Evolutionary conservation across 1,140 invertebrate species (phyloP).

Genomic region (Leguminivora glycinivorella): DNA sequence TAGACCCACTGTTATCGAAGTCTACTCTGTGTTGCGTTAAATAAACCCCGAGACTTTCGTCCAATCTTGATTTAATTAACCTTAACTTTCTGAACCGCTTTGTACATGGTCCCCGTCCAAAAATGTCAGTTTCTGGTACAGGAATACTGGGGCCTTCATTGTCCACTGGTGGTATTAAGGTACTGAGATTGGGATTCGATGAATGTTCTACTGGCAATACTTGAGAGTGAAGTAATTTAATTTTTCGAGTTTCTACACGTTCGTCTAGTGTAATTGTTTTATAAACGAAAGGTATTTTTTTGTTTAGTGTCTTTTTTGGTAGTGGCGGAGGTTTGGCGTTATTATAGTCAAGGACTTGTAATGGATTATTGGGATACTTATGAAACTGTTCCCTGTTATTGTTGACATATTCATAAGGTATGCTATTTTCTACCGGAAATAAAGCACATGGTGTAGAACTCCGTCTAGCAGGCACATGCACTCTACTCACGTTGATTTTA

Average conservation of each 20-base stretch:
- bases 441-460: conserved; percentile 73
- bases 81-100: conserved; percentile 80
- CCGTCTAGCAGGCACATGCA: conserved; percentile 65
- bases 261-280: conserved; percentile 77
- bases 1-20: conserved; percentile 72
- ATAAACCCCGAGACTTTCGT: conserved; percentile 85
- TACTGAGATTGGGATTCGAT: conserved; percentile 55
- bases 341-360: conserved; percentile 57
- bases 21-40: conserved; percentile 82
- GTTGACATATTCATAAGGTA: conserved; percentile 55
- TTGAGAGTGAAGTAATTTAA: conserved; percentile 73
- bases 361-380: conserved; percentile 49
- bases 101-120: conserved; percentile 72
- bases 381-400: conserved; percentile 46
- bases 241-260: conserved; percentile 76
- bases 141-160: conserved; percentile 39
- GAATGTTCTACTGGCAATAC: conserved; percentile 62
- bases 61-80: conserved; percentile 81
- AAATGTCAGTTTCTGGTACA: conserved; percentile 58
- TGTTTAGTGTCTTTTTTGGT: conserved; percentile 70
- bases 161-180: conserved; percentile 34
- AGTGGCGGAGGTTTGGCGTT: conserved; percentile 71
- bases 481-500: conserved; percentile 66
- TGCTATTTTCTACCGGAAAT: conserved; percentile 64
- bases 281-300: conserved; percentile 71